phyloP scores from a whole-genome alignment of 2,113 vertebrate species.

The Urocolius indicus region DNA sequence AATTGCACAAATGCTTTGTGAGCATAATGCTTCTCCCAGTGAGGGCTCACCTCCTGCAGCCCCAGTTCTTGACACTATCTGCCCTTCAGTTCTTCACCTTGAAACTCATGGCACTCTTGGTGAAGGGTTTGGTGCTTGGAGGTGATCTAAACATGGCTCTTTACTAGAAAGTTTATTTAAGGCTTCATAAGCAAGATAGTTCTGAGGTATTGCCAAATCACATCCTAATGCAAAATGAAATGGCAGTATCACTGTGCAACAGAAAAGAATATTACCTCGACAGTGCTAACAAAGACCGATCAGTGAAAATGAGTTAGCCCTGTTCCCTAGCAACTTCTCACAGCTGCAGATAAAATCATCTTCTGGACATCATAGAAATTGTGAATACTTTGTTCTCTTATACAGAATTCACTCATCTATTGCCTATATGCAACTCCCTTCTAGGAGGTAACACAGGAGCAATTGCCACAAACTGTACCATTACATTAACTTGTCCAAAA shows the following conservation, averaged over 20 bases:
- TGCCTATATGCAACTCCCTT: not conserved
- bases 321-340: slow-evolving; percentile 68
- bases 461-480: not conserved
- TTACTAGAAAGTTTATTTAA: not conserved
- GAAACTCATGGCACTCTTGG: no score
- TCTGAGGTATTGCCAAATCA: not conserved
- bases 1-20: not conserved
- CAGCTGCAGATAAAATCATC: slow-evolving; percentile 44
- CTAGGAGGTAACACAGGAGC: not conserved
- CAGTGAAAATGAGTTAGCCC: not conserved
- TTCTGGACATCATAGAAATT: not conserved
- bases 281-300: not conserved
- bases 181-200: not conserved
- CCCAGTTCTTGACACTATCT: not conserved
- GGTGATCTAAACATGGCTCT: not conserved
- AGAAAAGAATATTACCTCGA: not conserved
- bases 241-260: not conserved
- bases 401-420: not conserved
- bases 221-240: not conserved
- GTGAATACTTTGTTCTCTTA: not conserved
- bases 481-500: not conserved
- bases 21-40: not conserved
- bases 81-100: not conserved
- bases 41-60: not conserved
- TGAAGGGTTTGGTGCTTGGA: no score